phyloP scores from a whole-genome alignment of 2,888 invertebrate species.

The Machimus rusticus region DNA sequence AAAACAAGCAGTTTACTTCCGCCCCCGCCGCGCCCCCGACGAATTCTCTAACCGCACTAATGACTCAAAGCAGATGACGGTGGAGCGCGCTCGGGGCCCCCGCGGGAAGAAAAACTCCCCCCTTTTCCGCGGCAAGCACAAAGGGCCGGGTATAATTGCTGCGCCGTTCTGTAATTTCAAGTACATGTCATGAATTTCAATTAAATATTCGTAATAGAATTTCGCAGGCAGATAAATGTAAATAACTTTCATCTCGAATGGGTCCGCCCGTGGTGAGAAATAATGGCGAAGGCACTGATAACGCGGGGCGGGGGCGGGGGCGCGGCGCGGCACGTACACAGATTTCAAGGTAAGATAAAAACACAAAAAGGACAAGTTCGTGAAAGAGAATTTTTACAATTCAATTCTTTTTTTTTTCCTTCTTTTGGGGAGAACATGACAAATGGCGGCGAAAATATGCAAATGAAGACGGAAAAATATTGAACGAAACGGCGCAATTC shows the following conservation, averaged over 20 bases:
- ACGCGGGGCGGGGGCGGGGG: neutral
- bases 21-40: neutral
- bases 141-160: conserved; percentile 37
- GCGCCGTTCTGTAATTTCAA: conserved; percentile 36
- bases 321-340: conserved; percentile 7
- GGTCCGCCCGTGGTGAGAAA: conserved; percentile 10
- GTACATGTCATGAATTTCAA: conserved; percentile 44
- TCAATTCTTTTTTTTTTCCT: conserved; percentile 38
- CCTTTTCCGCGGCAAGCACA: conserved; percentile 4
- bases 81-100: neutral
- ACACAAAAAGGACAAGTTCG: conserved; percentile 32
- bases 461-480: conserved; percentile 18
- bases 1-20: conserved; percentile 32
- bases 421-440: conserved; percentile 32
- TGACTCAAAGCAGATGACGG: conserved; percentile 40
- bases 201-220: conserved; percentile 43
- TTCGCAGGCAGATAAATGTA: conserved; percentile 43
- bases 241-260: conserved; percentile 41
- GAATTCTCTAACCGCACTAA: conserved; percentile 37
- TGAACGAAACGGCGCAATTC: conserved; percentile 23
- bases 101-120: neutral
- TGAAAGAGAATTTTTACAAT: conserved; percentile 42
- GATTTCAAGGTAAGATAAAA: conserved; percentile 40
- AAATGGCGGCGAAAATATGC: conserved; percentile 39
- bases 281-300: neutral